Evolutionary conservation across 2,888 invertebrate species (phyloP).

Genomic region (Chymomyza caudatula): DNA sequence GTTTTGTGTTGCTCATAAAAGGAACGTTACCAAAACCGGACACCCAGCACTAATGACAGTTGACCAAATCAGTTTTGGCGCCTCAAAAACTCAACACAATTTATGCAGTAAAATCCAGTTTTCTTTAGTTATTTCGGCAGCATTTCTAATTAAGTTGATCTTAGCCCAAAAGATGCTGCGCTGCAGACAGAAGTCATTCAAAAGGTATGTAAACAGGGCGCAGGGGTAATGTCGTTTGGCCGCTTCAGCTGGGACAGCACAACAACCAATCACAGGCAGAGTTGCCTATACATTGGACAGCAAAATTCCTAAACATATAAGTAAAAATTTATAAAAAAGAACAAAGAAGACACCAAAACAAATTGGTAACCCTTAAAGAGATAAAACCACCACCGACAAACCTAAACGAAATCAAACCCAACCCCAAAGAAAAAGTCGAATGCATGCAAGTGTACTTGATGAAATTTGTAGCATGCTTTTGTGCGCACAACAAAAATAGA

Average conservation of each 20-base stretch:
- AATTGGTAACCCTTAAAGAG: constrained; percentile 33
- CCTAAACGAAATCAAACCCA: constrained; percentile 11
- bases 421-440: not conserved
- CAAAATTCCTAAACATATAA: constrained; percentile 49
- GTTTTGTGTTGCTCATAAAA: not conserved
- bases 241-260: constrained; percentile 35
- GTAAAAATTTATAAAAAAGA: constrained; percentile 17
- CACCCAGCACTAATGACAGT: constrained; percentile 12
- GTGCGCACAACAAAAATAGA: constrained; percentile 1
- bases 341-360: constrained; percentile 16
- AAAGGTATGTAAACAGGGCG: constrained; percentile 10
- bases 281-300: constrained; percentile 12
- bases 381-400: constrained; percentile 17
- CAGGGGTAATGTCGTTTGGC: constrained; percentile 1
- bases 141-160: constrained; percentile 49
- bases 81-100: constrained; percentile 23
- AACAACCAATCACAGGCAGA: not conserved
- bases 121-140: constrained; percentile 7
- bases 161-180: constrained; percentile 37
- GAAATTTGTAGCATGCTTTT: constrained; percentile 33
- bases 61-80: constrained; percentile 36
- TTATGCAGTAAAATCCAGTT: constrained; percentile 47
- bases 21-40: constrained; percentile 43
- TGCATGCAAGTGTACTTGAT: not conserved
- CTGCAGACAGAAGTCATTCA: constrained; percentile 56